phyloP scores from a whole-genome alignment of 2,797 vertebrate genomes.

The Salmo trutta region DNA sequence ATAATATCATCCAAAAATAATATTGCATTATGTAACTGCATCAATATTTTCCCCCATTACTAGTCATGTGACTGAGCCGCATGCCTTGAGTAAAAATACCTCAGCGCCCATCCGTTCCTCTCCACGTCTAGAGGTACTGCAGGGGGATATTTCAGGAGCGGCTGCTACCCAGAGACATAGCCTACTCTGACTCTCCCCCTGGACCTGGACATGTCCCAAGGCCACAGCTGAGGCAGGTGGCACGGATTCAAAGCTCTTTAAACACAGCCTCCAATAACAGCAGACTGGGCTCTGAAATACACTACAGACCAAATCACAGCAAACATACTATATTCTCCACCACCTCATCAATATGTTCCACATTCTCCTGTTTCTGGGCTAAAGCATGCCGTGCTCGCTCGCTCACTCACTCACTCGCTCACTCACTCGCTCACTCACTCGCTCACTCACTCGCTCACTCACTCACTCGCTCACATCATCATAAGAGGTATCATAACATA shows the following conservation, averaged over 20 bases:
- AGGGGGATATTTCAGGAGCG: constrained; percentile 21
- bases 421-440: no score
- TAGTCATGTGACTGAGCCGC: not conserved
- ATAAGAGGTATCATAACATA: constrained; percentile 11
- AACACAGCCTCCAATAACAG: not conserved
- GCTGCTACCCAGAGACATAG: constrained; percentile 9
- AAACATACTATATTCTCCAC: not conserved
- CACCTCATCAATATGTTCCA: not conserved
- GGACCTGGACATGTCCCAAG: constrained; percentile 13
- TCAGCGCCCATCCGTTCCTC: not conserved
- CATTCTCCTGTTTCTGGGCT: not conserved
- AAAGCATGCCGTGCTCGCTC: not conserved
- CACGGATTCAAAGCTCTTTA: constrained; percentile 11
- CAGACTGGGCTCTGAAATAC: not conserved
- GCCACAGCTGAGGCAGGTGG: constrained; percentile 14
- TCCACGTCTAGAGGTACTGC: not conserved
- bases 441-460: no score
- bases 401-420: no score
- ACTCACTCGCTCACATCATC: not conserved
- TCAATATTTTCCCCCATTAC: no score
- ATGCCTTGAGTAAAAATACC: constrained; percentile 23
- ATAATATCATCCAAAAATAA: no score
- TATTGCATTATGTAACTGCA: no score
- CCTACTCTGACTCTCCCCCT: not conserved
- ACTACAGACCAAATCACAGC: not conserved